phyloP scores from a whole-genome alignment of 1,140 invertebrate genomes.

The Procambarus virginalis region DNA sequence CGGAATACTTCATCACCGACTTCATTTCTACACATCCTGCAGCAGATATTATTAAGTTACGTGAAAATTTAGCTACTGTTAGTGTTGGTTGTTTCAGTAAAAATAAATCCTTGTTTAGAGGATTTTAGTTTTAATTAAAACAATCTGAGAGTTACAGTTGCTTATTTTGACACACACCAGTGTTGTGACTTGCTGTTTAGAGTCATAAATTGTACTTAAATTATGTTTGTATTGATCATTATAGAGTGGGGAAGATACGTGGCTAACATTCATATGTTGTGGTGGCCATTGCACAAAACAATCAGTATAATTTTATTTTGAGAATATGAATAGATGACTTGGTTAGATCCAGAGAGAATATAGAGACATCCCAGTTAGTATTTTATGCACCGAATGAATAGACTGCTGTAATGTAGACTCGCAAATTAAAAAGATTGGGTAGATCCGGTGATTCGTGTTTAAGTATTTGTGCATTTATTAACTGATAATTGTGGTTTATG shows the following conservation, averaged over 20 bases:
- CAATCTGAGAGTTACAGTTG: slow-evolving; percentile 11
- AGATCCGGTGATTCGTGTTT: background rate
- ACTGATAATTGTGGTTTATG: background rate
- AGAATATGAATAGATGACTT: background rate
- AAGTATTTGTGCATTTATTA: background rate
- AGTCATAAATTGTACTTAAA: slow-evolving; percentile 38
- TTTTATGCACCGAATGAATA: background rate
- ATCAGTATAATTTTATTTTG: background rate
- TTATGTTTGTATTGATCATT: slow-evolving; percentile 21
- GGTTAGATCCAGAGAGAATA: background rate
- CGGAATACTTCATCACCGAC: background rate
- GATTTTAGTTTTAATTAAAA: background rate
- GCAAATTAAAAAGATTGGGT: background rate
- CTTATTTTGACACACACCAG: slow-evolving; percentile 28
- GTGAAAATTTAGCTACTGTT: slow-evolving; percentile 6
- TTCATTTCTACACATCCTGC: slow-evolving; percentile 2
- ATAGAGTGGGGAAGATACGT: background rate
- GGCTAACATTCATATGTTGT: background rate
- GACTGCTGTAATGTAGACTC: background rate
- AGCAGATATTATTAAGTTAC: background rate
- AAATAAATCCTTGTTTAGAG: background rate
- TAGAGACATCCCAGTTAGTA: background rate
- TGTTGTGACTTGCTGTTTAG: slow-evolving; percentile 35
- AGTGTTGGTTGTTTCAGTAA: background rate
- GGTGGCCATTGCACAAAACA: slow-evolving; percentile 6